Conservation (phyloP, 2,888 invertebrate genomes). For the Rhodophaea formosa region DNA sequence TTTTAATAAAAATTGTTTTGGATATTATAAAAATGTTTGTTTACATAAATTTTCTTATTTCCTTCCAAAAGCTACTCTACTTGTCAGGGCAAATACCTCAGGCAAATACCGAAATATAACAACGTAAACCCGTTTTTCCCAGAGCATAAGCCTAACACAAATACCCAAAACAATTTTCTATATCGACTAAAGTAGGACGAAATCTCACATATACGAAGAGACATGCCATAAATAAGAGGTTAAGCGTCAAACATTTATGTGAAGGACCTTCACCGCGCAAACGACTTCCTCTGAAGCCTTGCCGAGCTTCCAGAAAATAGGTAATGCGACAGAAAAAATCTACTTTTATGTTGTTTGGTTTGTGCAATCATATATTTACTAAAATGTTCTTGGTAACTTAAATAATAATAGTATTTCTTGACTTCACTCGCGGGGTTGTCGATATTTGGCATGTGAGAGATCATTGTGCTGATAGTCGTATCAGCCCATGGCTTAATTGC, state of each 20-base stretch:
- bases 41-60: too few relatives aligned
- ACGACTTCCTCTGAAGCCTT: neutral
- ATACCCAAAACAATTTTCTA: constrained; percentile 1
- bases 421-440: too few relatives aligned
- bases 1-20: too few relatives aligned
- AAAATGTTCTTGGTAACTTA: neutral
- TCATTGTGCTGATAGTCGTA: too few relatives aligned
- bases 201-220: constrained; percentile 5
- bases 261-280: neutral
- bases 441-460: too few relatives aligned
- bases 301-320: neutral
- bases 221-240: constrained; percentile 10
- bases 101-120: neutral
- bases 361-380: neutral
- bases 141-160: neutral
- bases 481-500: too few relatives aligned
- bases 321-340: neutral
- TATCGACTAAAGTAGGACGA: neutral
- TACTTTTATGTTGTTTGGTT: neutral
- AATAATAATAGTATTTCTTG: too few relatives aligned
- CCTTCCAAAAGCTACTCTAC: too few relatives aligned
- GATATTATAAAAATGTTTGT: too few relatives aligned
- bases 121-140: neutral
- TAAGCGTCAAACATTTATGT: constrained; percentile 14
- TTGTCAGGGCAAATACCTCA: too few relatives aligned